Percentiles rank a stretch among this genome's conserved stretches.
phyloP scores from a whole-genome alignment of 2,113 vertebrate genomes.

The Poicephalus meyeri region DNA sequence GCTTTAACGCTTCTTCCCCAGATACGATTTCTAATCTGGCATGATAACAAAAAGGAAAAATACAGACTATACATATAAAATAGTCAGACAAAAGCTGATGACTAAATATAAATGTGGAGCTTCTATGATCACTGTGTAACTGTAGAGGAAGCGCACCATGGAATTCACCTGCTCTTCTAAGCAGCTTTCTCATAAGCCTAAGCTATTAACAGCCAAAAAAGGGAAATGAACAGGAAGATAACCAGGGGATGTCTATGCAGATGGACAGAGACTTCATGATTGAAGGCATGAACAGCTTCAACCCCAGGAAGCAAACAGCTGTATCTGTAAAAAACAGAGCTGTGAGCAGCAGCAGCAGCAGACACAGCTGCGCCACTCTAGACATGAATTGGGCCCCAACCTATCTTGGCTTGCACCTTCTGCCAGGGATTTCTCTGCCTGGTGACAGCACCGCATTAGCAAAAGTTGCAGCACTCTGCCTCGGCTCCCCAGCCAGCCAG shows the following conservation, averaged over 20 bases:
- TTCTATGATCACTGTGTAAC: background rate
- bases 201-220: background rate
- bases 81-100: background rate
- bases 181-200: background rate
- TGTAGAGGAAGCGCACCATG: background rate
- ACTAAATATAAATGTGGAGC: background rate
- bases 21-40: background rate
- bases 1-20: background rate
- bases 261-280: background rate
- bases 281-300: background rate
- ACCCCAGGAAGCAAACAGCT: background rate
- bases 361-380: accelerated
- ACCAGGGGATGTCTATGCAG: background rate
- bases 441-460: background rate
- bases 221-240: background rate
- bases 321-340: background rate
- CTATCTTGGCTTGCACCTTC: background rate
- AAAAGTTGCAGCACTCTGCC: background rate
- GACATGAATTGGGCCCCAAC: background rate
- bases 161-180: background rate
- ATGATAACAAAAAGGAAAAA: background rate
- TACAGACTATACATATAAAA: background rate
- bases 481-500: background rate
- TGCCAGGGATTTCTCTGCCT: background rate
- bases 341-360: background rate